A percentile compares a stretch with the other conserved stretches of the same genome.
phyloP scores from a whole-genome alignment of 2,888 invertebrate species.

The Amblyjoppa fuscipennis region DNA sequence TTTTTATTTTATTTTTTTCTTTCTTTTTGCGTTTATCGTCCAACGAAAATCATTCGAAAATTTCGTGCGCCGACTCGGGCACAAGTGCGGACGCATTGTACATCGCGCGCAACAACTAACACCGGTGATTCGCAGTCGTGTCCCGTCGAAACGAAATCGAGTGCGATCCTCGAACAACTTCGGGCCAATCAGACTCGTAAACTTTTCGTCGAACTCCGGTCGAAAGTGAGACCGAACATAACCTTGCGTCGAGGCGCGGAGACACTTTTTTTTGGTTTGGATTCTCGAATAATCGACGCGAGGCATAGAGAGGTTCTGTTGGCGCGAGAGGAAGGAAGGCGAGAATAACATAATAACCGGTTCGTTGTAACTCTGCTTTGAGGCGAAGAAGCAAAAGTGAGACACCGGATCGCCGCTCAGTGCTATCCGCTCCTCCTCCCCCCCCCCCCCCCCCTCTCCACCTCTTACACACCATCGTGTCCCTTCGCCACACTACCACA shows the following conservation, averaged over 20 bases:
- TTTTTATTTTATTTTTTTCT: no score
- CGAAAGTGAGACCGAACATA: not conserved
- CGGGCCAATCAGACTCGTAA: not conserved
- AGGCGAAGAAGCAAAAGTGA: constrained; percentile 20
- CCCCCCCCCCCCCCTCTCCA: not conserved
- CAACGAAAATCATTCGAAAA: constrained; percentile 6
- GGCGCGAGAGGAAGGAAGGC: constrained; percentile 13
- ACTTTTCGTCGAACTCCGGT: not conserved
- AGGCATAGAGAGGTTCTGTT: not conserved
- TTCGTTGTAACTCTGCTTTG: not conserved
- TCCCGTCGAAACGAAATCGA: not conserved
- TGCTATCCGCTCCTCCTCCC: constrained; percentile 23
- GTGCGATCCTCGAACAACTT: not conserved
- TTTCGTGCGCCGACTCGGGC: constrained; percentile 16
- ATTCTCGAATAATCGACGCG: constrained; percentile 1
- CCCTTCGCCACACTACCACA: constrained; percentile 30
- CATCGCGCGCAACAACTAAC: not conserved
- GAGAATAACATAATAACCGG: constrained; percentile 27
- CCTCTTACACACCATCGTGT: constrained; percentile 11
- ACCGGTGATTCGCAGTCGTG: constrained; percentile 23
- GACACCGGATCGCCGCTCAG: constrained; percentile 38
- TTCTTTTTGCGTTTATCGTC: not conserved
- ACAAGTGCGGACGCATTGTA: not conserved
- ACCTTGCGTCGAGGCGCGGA: not conserved
- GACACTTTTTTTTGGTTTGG: not conserved